Evolutionary conservation across 2,797 vertebrate genomes (phyloP).

Genomic region (Petrocephalus sullivani): DNA sequence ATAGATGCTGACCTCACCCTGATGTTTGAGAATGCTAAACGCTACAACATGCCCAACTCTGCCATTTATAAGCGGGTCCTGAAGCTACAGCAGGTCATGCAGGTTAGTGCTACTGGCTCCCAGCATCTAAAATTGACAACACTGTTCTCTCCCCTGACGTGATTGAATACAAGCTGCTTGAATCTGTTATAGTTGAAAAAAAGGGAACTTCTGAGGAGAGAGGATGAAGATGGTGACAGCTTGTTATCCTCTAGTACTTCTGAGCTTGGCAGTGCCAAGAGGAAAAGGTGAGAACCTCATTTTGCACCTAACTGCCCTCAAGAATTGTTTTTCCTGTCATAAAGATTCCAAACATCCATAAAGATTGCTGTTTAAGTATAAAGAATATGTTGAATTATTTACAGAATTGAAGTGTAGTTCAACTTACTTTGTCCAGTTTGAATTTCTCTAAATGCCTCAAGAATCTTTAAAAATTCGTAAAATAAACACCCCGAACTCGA

Average conservation of each 20-base stretch:
- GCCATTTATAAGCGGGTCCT: conserved; percentile 96
- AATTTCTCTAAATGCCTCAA: background rate
- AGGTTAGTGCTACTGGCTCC: conserved; percentile 60
- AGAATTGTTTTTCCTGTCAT: background rate
- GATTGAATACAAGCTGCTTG: background rate
- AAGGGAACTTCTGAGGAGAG: conserved; percentile 83
- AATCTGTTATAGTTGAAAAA: conserved; percentile 73
- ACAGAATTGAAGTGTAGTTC: background rate
- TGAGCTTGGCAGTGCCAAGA: conserved; percentile 85
- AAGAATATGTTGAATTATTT: background rate
- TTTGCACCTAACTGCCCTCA: background rate
- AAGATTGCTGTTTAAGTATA: background rate
- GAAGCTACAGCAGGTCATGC: conserved; percentile 91
- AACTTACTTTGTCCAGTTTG: background rate
- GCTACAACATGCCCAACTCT: conserved; percentile 95
- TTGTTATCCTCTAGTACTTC: conserved; percentile 83
- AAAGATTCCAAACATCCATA: background rate
- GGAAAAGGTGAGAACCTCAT: conserved; percentile 72
- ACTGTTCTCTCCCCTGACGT: too few species aligned
- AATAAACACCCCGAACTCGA: background rate
- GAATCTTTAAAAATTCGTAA: background rate
- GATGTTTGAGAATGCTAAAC: conserved; percentile 99
- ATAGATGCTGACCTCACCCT: conserved; percentile 84
- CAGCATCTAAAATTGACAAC: background rate
- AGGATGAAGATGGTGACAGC: conserved; percentile 90